Base-by-base conservation (phyloP, 1,140 invertebrate species). In the Euwallacea fornicatus region DNA sequence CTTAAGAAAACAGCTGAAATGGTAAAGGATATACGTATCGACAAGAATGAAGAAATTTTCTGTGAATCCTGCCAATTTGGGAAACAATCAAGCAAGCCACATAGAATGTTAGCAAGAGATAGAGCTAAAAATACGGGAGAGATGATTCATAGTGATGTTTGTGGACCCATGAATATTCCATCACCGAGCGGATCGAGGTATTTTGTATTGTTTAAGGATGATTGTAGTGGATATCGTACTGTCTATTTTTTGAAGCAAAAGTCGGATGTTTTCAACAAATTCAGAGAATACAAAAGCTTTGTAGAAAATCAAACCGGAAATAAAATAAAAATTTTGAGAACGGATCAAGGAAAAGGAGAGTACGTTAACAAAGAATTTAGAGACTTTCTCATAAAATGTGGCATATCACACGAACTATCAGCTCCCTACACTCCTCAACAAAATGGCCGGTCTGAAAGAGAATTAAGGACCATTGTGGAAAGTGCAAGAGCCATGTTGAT, bases 361-460 rank as follows among this genome's bases (percentile, higher is more conserved):
- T 62, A 62, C 42, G 43, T 62, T 8, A 42, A 42, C 42, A 62
- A n/a, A 7, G 7, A 7, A 33, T 53, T 65, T 16, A n/a, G n/a
- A 7, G 53, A 21, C 8, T 65, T 65, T 16, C n/a, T 65, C 10
- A 53, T 6, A 8, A 10, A 9, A 13, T 16, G 15, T 21, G 47
- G 63, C 8, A 65, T 65, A 9, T 10, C 8, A 16, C 63, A 65
- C 16, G 13, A 65, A 41, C 47, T n/a, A 65, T 53, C 47, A 9
- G 63, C 73, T 9, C 60, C 71, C 9, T 79, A 82, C 54, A 75
- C 78, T 10, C 79, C 82, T 50, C 63, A 80, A 63, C 78, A 81
- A 65, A 84, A 85, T 75, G 82, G 81, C 9, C 64, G 75, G 21
- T 72, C 78, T 10, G 83, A 84, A 72, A 63, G 81, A 58, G 72